Percentiles rank a stretch among this genome's conserved stretches.
Evolutionary conservation across 2,797 vertebrate genomes (phyloP).

Genomic region (Ptychadena robeensis): DNA sequence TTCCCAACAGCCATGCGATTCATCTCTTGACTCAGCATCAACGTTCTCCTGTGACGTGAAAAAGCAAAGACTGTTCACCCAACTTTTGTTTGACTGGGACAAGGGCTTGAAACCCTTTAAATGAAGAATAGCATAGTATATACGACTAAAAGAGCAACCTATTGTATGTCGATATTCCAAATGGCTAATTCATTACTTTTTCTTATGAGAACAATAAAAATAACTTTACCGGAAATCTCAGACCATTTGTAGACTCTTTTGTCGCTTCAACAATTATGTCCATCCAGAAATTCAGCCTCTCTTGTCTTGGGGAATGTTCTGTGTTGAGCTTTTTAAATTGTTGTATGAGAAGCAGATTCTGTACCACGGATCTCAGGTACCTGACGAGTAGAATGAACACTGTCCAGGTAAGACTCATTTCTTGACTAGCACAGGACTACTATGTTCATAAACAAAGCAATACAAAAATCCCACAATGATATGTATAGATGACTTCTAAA

Average conservation of each 20-base stretch:
- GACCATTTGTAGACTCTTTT: constrained; percentile 83
- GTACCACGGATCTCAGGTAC: constrained; percentile 92
- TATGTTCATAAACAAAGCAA: too few species aligned
- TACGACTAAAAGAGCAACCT: too few species aligned
- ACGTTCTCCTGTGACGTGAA: too few species aligned
- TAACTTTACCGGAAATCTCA: constrained; percentile 90
- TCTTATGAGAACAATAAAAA: background rate
- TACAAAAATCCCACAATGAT: too few species aligned
- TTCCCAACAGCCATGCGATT: too few species aligned
- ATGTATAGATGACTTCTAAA: too few species aligned
- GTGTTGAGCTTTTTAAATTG: constrained; percentile 87
- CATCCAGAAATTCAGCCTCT: constrained; percentile 95
- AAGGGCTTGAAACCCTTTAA: too few species aligned
- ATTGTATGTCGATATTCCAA: background rate
- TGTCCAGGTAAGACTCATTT: background rate
- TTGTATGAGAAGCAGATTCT: constrained; percentile 92
- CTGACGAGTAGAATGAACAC: constrained; percentile 69
- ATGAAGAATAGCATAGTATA: too few species aligned
- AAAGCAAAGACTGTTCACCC: too few species aligned
- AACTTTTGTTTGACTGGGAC: too few species aligned
- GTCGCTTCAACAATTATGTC: constrained; percentile 97
- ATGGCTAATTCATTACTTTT: too few species aligned
- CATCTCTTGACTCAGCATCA: too few species aligned
- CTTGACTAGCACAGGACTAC: background rate
- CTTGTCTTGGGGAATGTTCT: constrained; percentile 86